Conservation (phyloP, 2,888 invertebrate species). For the Hybos culiciformis region DNA sequence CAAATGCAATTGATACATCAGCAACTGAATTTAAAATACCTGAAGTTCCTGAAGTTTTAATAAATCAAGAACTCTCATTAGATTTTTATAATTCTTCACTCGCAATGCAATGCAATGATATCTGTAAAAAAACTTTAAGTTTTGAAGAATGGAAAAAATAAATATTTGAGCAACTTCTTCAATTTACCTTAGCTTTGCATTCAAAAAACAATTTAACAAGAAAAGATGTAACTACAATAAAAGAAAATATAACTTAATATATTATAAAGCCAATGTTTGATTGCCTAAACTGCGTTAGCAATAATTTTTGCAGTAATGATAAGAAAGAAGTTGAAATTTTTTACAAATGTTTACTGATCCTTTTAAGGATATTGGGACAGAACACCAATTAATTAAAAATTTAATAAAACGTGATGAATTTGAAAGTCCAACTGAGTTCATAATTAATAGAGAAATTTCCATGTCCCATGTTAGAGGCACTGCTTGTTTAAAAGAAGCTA, state of each 20-base stretch:
- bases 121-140: neutral
- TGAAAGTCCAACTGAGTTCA: neutral
- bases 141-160: conserved; percentile 3
- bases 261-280: conserved; percentile 1
- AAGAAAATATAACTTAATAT: neutral
- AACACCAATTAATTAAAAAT: neutral
- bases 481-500: neutral
- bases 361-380: conserved; percentile 1
- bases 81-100: too few species aligned
- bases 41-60: too few species aligned
- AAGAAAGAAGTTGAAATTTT: neutral
- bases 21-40: neutral
- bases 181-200: conserved; percentile 3
- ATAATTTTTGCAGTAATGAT: neutral
- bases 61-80: too few species aligned
- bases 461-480: neutral
- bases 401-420: neutral
- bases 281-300: neutral
- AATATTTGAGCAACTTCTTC: conserved; percentile 1
- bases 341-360: neutral
- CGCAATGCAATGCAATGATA: too few species aligned
- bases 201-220: conserved; percentile 1
- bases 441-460: conserved; percentile 1
- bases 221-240: conserved; percentile 4
- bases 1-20: neutral